Evolutionary conservation across 1,140 invertebrate species (phyloP).

Genomic region (Drosophila arawakana): DNA sequence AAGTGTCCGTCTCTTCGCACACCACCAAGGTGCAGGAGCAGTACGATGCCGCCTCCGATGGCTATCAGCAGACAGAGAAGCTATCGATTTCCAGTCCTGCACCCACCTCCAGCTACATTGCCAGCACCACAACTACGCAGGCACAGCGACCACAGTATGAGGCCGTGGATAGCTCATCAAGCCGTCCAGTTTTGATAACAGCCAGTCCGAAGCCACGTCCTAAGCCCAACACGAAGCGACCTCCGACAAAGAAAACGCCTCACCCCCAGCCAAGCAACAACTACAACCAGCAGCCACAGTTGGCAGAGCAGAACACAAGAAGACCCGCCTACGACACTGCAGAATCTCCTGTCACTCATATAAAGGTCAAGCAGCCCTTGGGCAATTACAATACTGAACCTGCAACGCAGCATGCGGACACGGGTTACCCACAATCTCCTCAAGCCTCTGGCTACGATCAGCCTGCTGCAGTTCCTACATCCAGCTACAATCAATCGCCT

Average conservation of each 20-base stretch:
- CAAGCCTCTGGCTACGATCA: constrained; percentile 44
- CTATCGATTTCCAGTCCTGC: constrained; percentile 16
- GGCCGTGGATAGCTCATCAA: constrained; percentile 39
- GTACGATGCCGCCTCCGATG: constrained; percentile 43
- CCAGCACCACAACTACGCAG: constrained; percentile 35
- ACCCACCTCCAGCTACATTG: constrained; percentile 48
- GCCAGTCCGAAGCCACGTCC: constrained; percentile 65
- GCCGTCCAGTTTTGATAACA: constrained; percentile 61
- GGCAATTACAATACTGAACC: constrained; percentile 40
- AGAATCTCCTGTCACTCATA: constrained; percentile 59
- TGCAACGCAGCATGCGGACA: constrained; percentile 17
- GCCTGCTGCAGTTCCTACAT: constrained; percentile 18
- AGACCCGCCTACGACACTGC: constrained; percentile 29
- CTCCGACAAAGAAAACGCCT: constrained; percentile 34
- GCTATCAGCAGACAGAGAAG: constrained; percentile 51
- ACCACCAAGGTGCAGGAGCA: constrained; percentile 77
- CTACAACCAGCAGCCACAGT: constrained; percentile 42
- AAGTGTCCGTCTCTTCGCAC: constrained; percentile 77
- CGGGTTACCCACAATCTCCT: constrained; percentile 27
- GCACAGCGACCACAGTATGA: constrained; percentile 62
- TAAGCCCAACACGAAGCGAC: constrained; percentile 56
- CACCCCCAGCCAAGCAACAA: constrained; percentile 21
- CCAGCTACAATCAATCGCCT: constrained; percentile 28
- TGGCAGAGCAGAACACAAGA: constrained; percentile 34
- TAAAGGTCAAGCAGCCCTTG: constrained; percentile 58